These are phyloP conservation scores for Delia radicum DNA, from an alignment of 1,140 invertebrate species.

Conservation along the genomic window DNA sequence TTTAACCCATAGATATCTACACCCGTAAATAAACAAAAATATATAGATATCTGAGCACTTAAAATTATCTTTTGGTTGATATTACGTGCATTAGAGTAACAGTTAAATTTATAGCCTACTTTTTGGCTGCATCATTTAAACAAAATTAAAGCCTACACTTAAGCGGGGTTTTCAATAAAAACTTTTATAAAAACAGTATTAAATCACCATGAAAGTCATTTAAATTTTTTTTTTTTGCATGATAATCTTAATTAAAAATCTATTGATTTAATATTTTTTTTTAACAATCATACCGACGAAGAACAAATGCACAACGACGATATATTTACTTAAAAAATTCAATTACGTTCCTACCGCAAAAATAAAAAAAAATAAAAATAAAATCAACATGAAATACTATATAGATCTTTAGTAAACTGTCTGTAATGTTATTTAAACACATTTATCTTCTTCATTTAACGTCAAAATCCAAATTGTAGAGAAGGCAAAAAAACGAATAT, in stretches of 20 bases:
- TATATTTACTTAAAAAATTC: constrained; percentile 6
- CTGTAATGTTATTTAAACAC: constrained; percentile 10
- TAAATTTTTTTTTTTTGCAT: background rate
- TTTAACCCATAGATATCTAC: too few species aligned
- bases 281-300: background rate
- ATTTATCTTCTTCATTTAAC: constrained; percentile 17
- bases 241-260: constrained; percentile 15
- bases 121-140: background rate
- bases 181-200: too few species aligned
- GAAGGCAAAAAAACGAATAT: background rate
- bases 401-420: background rate
- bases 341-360: background rate
- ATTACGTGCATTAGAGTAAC: background rate
- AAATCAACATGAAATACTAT: background rate
- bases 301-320: background rate
- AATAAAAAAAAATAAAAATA: background rate
- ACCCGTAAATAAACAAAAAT: too few species aligned
- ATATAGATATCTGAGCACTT: too few species aligned
- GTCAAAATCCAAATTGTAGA: constrained; percentile 2
- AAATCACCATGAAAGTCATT: too few species aligned
- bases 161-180: too few species aligned
- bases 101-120: background rate
- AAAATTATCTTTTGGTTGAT: too few species aligned
- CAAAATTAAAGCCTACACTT: too few species aligned
- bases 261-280: constrained; percentile 5